phyloP scores from a whole-genome alignment of 2,797 vertebrate species.

The Tokudaia tokunoshimensis region DNA sequence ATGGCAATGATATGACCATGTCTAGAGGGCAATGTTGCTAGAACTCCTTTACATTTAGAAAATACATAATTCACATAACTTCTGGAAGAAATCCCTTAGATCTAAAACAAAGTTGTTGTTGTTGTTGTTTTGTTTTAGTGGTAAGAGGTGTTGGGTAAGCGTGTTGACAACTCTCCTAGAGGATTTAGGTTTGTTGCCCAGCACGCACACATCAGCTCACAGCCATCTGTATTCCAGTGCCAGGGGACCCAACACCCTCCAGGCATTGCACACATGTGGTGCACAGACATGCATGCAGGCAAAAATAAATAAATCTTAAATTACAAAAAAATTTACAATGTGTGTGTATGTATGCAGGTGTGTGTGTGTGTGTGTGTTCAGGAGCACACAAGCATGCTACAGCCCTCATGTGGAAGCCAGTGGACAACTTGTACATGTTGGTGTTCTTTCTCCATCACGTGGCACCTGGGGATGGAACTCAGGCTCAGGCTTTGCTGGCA shows the following conservation, averaged over 20 bases:
- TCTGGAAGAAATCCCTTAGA: conserved; percentile 78
- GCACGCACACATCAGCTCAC: neutral
- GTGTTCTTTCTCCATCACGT: neutral
- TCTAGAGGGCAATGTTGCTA: neutral
- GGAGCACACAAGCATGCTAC: neutral
- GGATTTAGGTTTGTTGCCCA: neutral
- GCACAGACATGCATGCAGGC: neutral
- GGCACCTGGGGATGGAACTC: neutral
- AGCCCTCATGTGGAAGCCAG: neutral
- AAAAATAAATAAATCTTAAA: neutral
- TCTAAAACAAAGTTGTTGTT: neutral
- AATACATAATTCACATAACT: conserved; percentile 66
- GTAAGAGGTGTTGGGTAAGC: neutral
- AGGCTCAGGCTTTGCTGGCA: neutral
- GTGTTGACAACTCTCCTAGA: neutral
- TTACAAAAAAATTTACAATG: neutral
- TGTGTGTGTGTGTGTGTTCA: neutral
- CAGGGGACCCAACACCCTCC: neutral
- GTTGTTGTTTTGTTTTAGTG: neutral
- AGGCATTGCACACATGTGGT: neutral
- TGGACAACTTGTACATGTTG: neutral
- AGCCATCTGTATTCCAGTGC: neutral
- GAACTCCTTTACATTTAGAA: conserved; percentile 66
- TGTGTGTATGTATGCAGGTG: neutral
- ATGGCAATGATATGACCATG: neutral